Evolutionary conservation across 2,888 invertebrate species (phyloP).

Genomic region (Callyntrura guangdongensis): DNA sequence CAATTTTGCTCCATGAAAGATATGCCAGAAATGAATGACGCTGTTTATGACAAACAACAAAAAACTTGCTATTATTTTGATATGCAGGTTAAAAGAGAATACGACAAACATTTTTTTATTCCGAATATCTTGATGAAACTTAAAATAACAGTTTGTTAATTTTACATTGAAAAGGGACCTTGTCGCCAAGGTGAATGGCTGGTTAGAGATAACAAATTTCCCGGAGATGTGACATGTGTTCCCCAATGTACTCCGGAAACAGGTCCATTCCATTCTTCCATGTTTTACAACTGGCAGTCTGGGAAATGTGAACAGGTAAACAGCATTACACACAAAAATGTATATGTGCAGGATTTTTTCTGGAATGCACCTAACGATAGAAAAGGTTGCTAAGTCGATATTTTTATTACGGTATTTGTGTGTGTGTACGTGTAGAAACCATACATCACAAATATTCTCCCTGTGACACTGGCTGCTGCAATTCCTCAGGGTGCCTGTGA

Average conservation of each 20-base stretch:
- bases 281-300: background rate
- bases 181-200: constrained; percentile 35
- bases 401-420: background rate
- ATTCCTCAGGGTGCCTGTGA: constrained; percentile 10
- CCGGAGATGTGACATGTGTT: background rate
- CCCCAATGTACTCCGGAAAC: background rate
- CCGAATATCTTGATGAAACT: too few relatives aligned
- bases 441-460: background rate
- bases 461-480: background rate
- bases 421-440: background rate
- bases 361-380: too few relatives aligned
- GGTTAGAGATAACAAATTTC: constrained; percentile 20
- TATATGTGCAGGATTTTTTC: too few relatives aligned
- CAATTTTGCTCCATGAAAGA: constrained; percentile 24
- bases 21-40: constrained; percentile 35
- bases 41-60: constrained; percentile 24
- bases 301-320: constrained; percentile 43
- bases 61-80: constrained; percentile 35
- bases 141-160: background rate
- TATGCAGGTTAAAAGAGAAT: constrained; percentile 18
- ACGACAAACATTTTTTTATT: too few relatives aligned
- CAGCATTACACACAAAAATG: too few relatives aligned
- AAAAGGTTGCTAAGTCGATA: too few relatives aligned
- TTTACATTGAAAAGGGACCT: constrained; percentile 10
- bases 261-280: background rate